A percentile compares a stretch with the other conserved stretches of the same genome.
Evolutionary conservation across 2,113 vertebrate genomes (phyloP).

Genomic region (Neoarius graeffei): DNA sequence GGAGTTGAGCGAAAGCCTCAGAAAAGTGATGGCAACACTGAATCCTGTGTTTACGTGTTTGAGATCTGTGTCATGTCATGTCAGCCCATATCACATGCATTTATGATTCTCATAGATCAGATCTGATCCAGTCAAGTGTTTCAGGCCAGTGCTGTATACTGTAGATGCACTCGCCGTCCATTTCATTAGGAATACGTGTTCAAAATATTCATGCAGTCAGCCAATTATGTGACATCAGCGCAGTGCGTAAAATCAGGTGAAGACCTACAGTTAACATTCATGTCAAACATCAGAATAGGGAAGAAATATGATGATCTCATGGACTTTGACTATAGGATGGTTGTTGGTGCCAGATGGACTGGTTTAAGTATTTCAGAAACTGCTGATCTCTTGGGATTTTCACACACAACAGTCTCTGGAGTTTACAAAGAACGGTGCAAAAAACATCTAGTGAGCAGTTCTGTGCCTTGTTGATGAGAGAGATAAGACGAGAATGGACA

Average conservation of each 20-base stretch:
- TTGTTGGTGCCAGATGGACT: neutral
- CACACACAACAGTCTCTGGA: neutral
- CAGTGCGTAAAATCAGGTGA: neutral
- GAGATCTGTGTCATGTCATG: neutral
- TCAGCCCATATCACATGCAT: neutral
- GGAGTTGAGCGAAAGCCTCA: neutral
- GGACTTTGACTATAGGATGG: neutral
- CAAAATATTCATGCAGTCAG: neutral
- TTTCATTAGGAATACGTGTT: neutral
- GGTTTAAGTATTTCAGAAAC: neutral
- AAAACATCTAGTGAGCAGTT: neutral
- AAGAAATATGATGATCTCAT: neutral
- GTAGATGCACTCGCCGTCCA: neutral
- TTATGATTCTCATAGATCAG: neutral
- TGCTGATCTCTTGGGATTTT: neutral
- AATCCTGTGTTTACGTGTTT: neutral
- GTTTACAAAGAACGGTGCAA: neutral
- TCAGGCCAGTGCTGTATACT: neutral
- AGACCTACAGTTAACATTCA: neutral
- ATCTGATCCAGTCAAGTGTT: neutral
- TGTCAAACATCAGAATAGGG: neutral
- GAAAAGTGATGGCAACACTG: neutral
- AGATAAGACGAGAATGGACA: neutral
- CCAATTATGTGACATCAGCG: neutral
- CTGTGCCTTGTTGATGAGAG: neutral